Base-by-base conservation (phyloP, 2,113 vertebrate species). In the Ginglymostoma cirratum region DNA sequence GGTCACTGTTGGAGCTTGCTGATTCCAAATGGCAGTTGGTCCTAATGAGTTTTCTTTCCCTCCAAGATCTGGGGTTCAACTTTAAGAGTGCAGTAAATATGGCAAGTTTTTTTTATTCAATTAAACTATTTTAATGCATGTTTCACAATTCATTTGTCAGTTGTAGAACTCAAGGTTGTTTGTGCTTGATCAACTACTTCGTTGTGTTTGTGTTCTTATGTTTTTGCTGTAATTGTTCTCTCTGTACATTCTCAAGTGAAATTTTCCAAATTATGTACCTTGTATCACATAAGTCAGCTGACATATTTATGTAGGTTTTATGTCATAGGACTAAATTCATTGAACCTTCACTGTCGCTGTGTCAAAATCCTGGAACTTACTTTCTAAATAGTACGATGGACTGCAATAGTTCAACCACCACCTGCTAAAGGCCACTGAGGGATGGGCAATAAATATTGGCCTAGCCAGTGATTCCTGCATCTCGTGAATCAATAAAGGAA, bases 31-130 rank as follows among this genome's bases (percentile, higher is more conserved):
- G 98, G 98, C 98, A 98, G 96, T 96, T 96, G 2, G 96, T 98
- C 96, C 97, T 98, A 96, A 98, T 98, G 97, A 98, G 97, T 95
- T 98, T 97, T 61, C 98, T 98, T 97, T 97, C 96, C 94, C 97
- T 97, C 0, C 97, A 98, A 97, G 97, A 98, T 89, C 96, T 98
- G 95, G 98, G 97, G 27, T 97, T 96, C 95, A 97, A 96, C 96
- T 98, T 98, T 96, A 97, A 98, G 96, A 97, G 97, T 97, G 98
- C 98, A 96, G 96, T 98, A 96, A 97, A 96, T 96, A 97, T 97
- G 98, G 98, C 98, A 94, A 98, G 97, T 30, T 97, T 97, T 95
- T 72, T 76, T 10, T 12, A 12, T 34, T 34, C 69, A 95, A 95
- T 48, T 15, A 48, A 95, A 70, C 38, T 12, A 34, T 30, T 45